Percentiles rank a stretch among this genome's conserved stretches.
Evolutionary conservation across 1,140 invertebrate species (phyloP).

Genomic region (Grapholita molesta): DNA sequence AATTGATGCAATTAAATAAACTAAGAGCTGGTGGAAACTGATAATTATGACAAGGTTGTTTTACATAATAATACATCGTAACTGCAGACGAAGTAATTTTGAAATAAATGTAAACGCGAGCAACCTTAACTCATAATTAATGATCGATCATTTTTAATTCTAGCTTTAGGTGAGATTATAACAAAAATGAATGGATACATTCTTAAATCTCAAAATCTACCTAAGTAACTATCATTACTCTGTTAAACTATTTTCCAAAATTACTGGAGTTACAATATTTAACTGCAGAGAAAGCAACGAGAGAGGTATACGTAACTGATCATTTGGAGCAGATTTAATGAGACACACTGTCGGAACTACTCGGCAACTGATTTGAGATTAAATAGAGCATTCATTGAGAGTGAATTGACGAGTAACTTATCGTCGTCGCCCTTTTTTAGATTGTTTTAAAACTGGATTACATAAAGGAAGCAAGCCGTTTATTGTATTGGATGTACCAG

Average conservation of each 20-base stretch:
- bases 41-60: not conserved
- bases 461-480: too few species aligned
- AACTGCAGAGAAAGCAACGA: constrained; percentile 6
- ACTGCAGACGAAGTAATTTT: not conserved
- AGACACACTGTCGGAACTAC: not conserved
- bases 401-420: too few species aligned
- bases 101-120: not conserved
- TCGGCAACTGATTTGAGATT: not conserved
- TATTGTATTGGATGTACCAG: too few species aligned
- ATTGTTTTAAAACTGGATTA: too few species aligned
- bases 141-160: not conserved
- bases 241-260: not conserved
- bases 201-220: not conserved
- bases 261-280: not conserved
- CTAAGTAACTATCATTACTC: not conserved
- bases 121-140: not conserved
- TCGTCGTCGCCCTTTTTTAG: too few species aligned
- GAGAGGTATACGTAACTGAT: constrained; percentile 5
- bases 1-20: not conserved
- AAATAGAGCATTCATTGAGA: not conserved
- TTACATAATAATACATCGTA: not conserved
- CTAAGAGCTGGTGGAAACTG: not conserved
- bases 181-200: too few species aligned
- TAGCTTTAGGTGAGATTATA: too few species aligned
- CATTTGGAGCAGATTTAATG: constrained; percentile 6